A percentile compares a stretch with the other conserved stretches of the same genome.
Evolutionary conservation across 1,140 invertebrate genomes (phyloP).

Genomic region (Cydia pomonella): DNA sequence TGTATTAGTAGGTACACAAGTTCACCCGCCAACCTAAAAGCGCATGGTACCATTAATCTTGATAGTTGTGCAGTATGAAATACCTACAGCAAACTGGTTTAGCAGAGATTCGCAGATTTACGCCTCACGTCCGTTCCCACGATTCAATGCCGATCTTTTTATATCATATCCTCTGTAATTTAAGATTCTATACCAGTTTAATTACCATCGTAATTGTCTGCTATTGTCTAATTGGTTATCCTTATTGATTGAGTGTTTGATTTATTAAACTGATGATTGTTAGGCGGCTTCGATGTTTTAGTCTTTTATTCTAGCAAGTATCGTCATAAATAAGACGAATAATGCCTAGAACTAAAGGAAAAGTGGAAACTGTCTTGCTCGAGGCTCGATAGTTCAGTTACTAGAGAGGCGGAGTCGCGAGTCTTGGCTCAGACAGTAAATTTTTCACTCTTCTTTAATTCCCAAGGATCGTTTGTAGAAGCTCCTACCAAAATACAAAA

Average conservation of each 20-base stretch:
- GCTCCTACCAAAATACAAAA: too few relatives aligned
- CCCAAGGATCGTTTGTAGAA: too few relatives aligned
- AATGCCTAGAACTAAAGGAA: too few relatives aligned
- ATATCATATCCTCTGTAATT: constrained; percentile 17
- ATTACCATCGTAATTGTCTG: not conserved
- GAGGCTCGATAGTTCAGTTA: too few relatives aligned
- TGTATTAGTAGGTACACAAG: not conserved
- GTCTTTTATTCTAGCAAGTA: too few relatives aligned
- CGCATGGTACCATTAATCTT: not conserved
- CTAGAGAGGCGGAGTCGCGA: too few relatives aligned
- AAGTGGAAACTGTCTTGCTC: too few relatives aligned
- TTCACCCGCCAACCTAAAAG: not conserved
- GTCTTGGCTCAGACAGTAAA: too few relatives aligned
- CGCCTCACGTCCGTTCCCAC: constrained; percentile 24
- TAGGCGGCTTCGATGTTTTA: too few relatives aligned
- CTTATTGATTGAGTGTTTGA: not conserved
- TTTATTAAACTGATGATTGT: not conserved
- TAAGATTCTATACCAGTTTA: constrained; percentile 27
- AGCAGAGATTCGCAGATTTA: constrained; percentile 24
- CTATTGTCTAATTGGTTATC: constrained; percentile 17
- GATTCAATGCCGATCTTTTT: constrained; percentile 16
- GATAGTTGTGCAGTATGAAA: not conserved
- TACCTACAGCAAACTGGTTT: constrained; percentile 32
- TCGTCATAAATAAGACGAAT: too few relatives aligned
- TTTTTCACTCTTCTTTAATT: too few relatives aligned